These are phyloP conservation scores for Saguinus midas DNA, from an alignment of 2,113 vertebrate genomes.

Conservation along the genomic window DNA sequence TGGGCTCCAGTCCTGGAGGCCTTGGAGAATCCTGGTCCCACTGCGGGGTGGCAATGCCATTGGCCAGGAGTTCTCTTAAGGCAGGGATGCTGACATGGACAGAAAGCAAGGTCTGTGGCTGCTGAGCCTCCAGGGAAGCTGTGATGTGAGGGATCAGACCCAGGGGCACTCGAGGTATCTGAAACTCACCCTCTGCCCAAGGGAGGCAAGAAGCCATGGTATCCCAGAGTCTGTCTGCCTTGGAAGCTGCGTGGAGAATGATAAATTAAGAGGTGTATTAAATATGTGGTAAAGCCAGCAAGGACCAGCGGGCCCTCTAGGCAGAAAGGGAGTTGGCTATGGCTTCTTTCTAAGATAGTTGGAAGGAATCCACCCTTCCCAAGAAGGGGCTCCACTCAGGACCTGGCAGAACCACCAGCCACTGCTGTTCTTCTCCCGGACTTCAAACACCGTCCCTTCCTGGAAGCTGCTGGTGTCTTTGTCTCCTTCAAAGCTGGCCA, in stretches of 20 bases:
- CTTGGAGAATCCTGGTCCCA: background rate
- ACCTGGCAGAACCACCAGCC: slow-evolving; percentile 99
- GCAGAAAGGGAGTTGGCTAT: slow-evolving; percentile 75
- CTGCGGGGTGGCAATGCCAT: background rate
- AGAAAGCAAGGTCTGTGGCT: background rate
- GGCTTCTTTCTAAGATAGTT: slow-evolving; percentile 98
- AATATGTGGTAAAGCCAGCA: slow-evolving; percentile 81
- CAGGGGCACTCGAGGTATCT: no score
- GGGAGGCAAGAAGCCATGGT: slow-evolving; percentile 33
- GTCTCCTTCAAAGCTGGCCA: slow-evolving; percentile 96
- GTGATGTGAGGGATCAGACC: background rate
- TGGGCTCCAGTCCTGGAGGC: background rate
- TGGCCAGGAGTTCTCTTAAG: background rate
- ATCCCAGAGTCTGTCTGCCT: slow-evolving; percentile 38
- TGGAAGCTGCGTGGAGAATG: slow-evolving; percentile 74
- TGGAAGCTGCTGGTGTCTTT: slow-evolving; percentile 95
- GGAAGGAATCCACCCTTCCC: slow-evolving; percentile 99
- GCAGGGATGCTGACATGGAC: background rate
- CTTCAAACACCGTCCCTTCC: slow-evolving; percentile 95
- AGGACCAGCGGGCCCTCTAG: slow-evolving; percentile 27
- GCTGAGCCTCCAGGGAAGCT: background rate
- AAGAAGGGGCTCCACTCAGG: slow-evolving; percentile 85
- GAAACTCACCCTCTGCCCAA: background rate
- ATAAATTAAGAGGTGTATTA: slow-evolving; percentile 89
- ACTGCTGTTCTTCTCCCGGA: slow-evolving; percentile 92